Percentiles rank a stretch among this genome's conserved stretches.
Evolutionary conservation across 2,888 invertebrate genomes (phyloP).

Genomic region (Cetonia aurata): DNA sequence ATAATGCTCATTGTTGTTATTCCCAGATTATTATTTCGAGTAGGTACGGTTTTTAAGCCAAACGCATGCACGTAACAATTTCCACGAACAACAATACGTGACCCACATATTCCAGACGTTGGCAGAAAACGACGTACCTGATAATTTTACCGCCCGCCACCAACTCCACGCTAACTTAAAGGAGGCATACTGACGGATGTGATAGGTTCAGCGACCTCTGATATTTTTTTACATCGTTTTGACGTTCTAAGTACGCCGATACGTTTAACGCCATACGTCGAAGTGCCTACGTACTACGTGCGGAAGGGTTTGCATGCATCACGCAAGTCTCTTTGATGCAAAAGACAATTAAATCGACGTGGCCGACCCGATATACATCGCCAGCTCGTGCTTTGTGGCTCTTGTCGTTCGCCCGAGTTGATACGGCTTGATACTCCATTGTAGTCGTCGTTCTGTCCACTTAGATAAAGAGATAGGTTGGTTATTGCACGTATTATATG

Average conservation of each 20-base stretch:
- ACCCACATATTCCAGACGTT: slow-evolving; percentile 37
- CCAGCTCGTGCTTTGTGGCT: neutral
- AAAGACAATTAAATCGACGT: slow-evolving; percentile 35
- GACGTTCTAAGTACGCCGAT: slow-evolving; percentile 8
- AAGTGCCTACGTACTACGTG: slow-evolving; percentile 2
- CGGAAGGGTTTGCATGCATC: slow-evolving; percentile 31
- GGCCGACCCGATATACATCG: slow-evolving; percentile 28
- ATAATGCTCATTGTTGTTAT: too few relatives aligned
- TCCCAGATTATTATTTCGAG: too few relatives aligned
- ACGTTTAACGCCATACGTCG: neutral
- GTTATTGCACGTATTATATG: slow-evolving; percentile 30
- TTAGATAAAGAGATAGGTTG: slow-evolving; percentile 37
- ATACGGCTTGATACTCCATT: slow-evolving; percentile 30
- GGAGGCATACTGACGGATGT: slow-evolving; percentile 4
- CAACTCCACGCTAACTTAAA: neutral
- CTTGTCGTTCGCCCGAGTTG: neutral
- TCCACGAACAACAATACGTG: slow-evolving; percentile 38
- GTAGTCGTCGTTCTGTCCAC: slow-evolving; percentile 32
- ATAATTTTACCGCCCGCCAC: slow-evolving; percentile 30
- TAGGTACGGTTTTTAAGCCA: neutral
- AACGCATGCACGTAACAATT: slow-evolving; percentile 16
- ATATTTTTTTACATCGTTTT: slow-evolving; percentile 28
- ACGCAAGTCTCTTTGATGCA: slow-evolving; percentile 18
- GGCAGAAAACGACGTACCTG: slow-evolving; percentile 26
- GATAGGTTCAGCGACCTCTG: slow-evolving; percentile 35